Evolutionary conservation across 1,140 invertebrate species (phyloP).

Genomic region (Pogonomyrmex californicus): DNA sequence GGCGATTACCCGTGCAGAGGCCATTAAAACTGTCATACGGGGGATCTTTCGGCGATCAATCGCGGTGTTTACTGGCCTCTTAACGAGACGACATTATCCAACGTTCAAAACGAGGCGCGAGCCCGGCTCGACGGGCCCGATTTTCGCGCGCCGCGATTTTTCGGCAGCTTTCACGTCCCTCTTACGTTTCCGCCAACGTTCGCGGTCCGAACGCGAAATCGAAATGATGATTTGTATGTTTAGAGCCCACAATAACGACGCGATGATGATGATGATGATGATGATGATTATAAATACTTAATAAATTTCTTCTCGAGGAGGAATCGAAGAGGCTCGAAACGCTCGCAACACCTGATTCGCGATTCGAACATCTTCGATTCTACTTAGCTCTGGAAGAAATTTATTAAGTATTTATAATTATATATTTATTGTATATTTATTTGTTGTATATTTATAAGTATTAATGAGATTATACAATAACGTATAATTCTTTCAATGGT

Average conservation of each 20-base stretch:
- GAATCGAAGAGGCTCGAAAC: no score
- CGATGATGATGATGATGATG: neutral
- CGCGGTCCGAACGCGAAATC: neutral
- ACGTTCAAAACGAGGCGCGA: neutral
- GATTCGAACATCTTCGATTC: no score
- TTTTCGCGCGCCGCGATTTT: slow-evolving; percentile 19
- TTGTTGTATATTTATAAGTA: neutral
- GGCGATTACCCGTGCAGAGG: slow-evolving; percentile 46
- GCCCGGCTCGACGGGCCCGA: neutral
- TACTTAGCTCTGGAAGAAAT: neutral
- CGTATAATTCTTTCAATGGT: neutral
- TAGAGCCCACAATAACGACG: neutral
- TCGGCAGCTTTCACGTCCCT: neutral
- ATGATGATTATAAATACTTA: no score
- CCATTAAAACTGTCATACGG: slow-evolving; percentile 66
- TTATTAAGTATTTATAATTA: slow-evolving; percentile 25
- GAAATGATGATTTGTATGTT: slow-evolving; percentile 16
- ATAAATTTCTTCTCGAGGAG: no score
- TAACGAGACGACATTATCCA: slow-evolving; percentile 26
- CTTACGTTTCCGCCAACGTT: neutral
- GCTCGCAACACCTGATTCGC: no score
- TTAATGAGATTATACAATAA: slow-evolving; percentile 17
- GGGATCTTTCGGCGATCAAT: slow-evolving; percentile 59
- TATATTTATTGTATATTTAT: neutral
- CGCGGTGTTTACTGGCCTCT: slow-evolving; percentile 55